These are phyloP conservation scores for Suricata suricatta DNA, from an alignment of 2,113 vertebrate genomes.

Conservation along the genomic window DNA sequence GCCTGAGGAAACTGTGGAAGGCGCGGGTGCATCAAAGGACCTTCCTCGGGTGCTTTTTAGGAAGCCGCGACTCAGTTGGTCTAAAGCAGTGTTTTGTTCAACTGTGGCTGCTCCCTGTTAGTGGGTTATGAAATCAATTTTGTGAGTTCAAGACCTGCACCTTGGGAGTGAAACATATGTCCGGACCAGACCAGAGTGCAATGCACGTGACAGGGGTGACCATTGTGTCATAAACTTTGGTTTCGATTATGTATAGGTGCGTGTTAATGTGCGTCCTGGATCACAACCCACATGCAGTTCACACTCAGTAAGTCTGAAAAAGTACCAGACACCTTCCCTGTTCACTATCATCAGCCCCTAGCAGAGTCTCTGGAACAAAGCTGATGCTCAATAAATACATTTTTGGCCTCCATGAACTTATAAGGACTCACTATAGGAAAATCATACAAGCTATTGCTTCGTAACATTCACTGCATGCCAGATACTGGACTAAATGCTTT, in stretches of 20 bases:
- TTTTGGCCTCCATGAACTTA: neutral
- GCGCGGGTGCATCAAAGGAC: neutral
- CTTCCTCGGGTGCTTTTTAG: neutral
- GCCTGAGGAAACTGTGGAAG: neutral
- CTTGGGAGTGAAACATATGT: neutral
- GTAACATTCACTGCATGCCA: neutral
- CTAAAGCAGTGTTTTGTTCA: neutral
- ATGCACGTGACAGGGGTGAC: neutral
- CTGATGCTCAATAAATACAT: neutral
- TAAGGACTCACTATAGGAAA: neutral
- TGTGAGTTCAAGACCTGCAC: neutral
- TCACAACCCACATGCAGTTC: neutral
- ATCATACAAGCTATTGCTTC: neutral
- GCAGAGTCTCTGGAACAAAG: neutral
- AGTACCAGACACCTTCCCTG: neutral
- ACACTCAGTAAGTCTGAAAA: neutral
- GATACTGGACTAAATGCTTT: neutral
- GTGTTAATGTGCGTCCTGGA: neutral
- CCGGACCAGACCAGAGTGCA: neutral
- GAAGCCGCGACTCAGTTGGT: neutral
- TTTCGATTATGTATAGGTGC: neutral
- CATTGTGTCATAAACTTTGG: neutral
- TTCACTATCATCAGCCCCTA: neutral
- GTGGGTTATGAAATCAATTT: constrained; percentile 31
- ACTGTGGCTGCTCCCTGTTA: neutral